These are phyloP conservation scores for Coilia nasus DNA, from an alignment of 2,797 vertebrate species.

Conservation along the genomic window DNA sequence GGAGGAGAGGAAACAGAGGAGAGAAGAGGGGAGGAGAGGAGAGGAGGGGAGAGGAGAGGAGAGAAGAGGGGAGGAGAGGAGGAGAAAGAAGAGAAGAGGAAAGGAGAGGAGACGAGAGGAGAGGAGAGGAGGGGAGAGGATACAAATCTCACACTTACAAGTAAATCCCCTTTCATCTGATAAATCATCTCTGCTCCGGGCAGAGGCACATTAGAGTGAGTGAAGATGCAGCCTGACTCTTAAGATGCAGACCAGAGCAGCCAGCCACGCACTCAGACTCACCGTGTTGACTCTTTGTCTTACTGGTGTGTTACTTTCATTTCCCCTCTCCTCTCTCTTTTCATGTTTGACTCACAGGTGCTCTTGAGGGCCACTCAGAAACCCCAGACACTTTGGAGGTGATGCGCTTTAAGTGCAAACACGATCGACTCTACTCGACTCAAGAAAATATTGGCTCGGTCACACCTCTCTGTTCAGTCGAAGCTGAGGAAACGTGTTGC, in stretches of 20 bases:
- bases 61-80: background rate
- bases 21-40: background rate
- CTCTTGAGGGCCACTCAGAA: constrained; percentile 27
- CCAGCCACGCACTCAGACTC: background rate
- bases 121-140: constrained; percentile 3
- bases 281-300: constrained; percentile 29
- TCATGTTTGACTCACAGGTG: constrained; percentile 38
- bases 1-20: background rate
- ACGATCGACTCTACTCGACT: background rate
- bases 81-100: background rate
- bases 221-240: too few relatives aligned
- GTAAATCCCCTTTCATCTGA: constrained; percentile 48
- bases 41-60: background rate
- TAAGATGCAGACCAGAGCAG: constrained; percentile 13
- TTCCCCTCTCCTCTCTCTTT: constrained; percentile 12
- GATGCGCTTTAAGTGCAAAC: background rate
- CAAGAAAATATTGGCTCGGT: background rate
- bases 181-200: constrained; percentile 45
- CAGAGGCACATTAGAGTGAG: constrained; percentile 39
- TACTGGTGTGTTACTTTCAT: background rate
- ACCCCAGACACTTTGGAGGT: constrained; percentile 17
- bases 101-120: background rate
- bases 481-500: background rate
- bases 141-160: constrained; percentile 42
- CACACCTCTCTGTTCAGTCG: background rate